Percentiles rank a stretch among this genome's conserved stretches.
These are phyloP conservation scores for Chalcosyrphus nemorum DNA, from an alignment of 2,888 invertebrate genomes.

Conservation along the genomic window DNA sequence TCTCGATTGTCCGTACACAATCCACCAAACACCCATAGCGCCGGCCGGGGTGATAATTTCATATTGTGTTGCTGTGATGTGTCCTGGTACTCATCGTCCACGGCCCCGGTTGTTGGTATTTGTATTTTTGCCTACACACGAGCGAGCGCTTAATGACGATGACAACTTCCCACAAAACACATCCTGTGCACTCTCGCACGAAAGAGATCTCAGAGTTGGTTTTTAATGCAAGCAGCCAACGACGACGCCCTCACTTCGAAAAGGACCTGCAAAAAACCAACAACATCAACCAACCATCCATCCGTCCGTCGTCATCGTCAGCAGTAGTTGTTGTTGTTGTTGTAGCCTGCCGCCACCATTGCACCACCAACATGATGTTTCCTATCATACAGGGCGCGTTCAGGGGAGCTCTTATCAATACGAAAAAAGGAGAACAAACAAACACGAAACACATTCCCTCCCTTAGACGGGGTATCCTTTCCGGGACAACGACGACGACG, in stretches of 20 bases:
- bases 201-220: slow-evolving; percentile 64
- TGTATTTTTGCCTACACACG: slow-evolving; percentile 56
- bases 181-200: slow-evolving; percentile 68
- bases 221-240: slow-evolving; percentile 63
- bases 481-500: no score
- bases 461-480: slow-evolving; percentile 48
- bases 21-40: slow-evolving; percentile 28
- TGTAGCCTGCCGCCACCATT: slow-evolving; percentile 13
- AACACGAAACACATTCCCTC: slow-evolving; percentile 53
- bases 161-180: slow-evolving; percentile 67
- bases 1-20: slow-evolving; percentile 27
- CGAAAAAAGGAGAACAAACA: slow-evolving; percentile 42
- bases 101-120: slow-evolving; percentile 47
- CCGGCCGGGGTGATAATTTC: slow-evolving; percentile 71
- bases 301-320: slow-evolving; percentile 65
- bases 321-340: no score
- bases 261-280: slow-evolving; percentile 72
- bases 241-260: slow-evolving; percentile 72
- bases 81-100: slow-evolving; percentile 11
- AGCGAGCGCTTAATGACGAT: slow-evolving; percentile 60
- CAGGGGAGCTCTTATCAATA: slow-evolving; percentile 53
- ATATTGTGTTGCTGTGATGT: slow-evolving; percentile 64
- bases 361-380: slow-evolving; percentile 46
- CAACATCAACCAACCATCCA: slow-evolving; percentile 72
- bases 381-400: slow-evolving; percentile 29